Conservation (phyloP, 1,140 invertebrate genomes). For the Caenorhabditis elegans region WBcel235 BX284603.4:9746001-9746500, state of each 20-base stretch:
- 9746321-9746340: constrained; percentile 99
- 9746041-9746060: constrained; percentile 64
- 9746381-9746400: constrained; percentile 98
- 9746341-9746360: constrained; percentile 93
- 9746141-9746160: constrained; percentile 63
- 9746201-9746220: constrained; percentile 34
- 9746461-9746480: constrained; percentile 73
- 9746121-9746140: constrained; percentile 59
- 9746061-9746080: constrained; percentile 59
- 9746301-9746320: constrained; percentile 99
- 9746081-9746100: constrained; percentile 60
- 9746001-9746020: neutral
- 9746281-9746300: constrained; percentile 92
- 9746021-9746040: constrained; percentile 55
- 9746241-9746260: no score
- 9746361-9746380: constrained; percentile 98
- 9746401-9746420: constrained; percentile 99
- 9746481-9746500: constrained; percentile 92
- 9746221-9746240: no score
- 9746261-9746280: constrained; percentile 50
- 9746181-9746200: no score
- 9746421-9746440: constrained; percentile 82
- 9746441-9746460: neutral
- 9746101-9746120: constrained; percentile 63
- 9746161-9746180: constrained; percentile 43